phyloP scores from a whole-genome alignment of 2,113 vertebrate genomes.

The Macquaria australasica region DNA sequence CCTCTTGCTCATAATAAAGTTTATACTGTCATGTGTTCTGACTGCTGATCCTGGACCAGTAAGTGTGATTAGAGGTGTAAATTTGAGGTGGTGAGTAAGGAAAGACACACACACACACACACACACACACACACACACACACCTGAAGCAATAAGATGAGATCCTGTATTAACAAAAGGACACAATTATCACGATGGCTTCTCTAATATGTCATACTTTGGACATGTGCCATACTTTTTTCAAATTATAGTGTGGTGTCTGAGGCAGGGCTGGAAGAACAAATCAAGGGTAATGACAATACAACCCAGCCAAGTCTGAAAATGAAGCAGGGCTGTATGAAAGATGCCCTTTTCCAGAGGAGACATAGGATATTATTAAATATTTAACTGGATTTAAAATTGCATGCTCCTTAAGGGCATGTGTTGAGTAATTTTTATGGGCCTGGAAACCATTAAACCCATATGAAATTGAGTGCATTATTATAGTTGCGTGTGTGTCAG shows the following conservation, averaged over 20 bases:
- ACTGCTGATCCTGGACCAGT: conserved; percentile 44
- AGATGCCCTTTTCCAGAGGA: conserved; percentile 32
- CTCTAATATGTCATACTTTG: conserved; percentile 43
- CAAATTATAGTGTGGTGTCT: conserved; percentile 39
- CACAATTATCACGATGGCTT: conserved; percentile 24
- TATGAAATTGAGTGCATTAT: conserved; percentile 20
- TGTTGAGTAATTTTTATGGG: conserved; percentile 32
- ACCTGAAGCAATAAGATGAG: conserved; percentile 8
- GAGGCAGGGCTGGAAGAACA: conserved; percentile 46
- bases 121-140: neutral
- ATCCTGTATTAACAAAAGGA: conserved; percentile 11
- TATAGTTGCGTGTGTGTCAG: neutral
- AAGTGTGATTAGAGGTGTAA: conserved; percentile 33
- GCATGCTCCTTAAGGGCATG: conserved; percentile 42
- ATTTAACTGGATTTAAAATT: conserved; percentile 62
- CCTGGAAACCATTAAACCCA: conserved; percentile 7
- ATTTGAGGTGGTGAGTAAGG: neutral
- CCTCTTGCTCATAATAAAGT: conserved; percentile 60
- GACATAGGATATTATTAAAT: conserved; percentile 59
- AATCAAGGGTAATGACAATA: conserved; percentile 66
- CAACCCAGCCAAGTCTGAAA: conserved; percentile 41
- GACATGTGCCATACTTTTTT: conserved; percentile 51
- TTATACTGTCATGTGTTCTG: conserved; percentile 49
- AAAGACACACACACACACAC: neutral
- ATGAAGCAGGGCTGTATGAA: conserved; percentile 43